Percentiles rank a stretch among this genome's conserved stretches.
phyloP scores from a whole-genome alignment of 1,140 invertebrate species.

The Atta texana region DNA sequence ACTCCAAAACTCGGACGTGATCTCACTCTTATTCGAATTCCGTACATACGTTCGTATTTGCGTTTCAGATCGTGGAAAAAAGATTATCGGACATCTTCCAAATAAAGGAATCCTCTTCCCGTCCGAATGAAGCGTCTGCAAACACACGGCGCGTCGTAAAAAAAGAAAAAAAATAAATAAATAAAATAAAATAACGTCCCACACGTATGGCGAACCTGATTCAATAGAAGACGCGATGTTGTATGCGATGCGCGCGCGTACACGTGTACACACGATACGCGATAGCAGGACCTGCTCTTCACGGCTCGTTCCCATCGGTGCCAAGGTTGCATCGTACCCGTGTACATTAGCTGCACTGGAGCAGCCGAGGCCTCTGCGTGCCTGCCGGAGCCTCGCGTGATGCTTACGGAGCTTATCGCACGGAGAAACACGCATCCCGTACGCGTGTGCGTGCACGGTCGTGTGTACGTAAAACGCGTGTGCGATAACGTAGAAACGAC shows the following conservation, averaged over 20 bases:
- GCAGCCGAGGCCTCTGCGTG: constrained; percentile 43
- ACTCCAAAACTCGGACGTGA: background rate
- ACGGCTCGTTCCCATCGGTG: constrained; percentile 84
- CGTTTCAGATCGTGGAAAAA: background rate
- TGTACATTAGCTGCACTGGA: constrained; percentile 59
- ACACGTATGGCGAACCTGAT: background rate
- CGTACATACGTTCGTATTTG: background rate
- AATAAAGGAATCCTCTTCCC: background rate
- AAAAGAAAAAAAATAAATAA: background rate
- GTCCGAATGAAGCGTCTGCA: background rate
- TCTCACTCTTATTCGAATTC: background rate
- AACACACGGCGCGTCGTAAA: background rate
- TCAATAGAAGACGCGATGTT: constrained; percentile 24
- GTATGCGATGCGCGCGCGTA: background rate
- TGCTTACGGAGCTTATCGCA: constrained; percentile 61
- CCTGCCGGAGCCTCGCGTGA: constrained; percentile 60
- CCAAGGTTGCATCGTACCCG: constrained; percentile 81
- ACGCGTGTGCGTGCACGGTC: background rate
- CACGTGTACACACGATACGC: constrained; percentile 30
- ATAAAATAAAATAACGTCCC: background rate
- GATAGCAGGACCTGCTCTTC: constrained; percentile 78
- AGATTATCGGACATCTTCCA: background rate
- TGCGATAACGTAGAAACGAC: background rate
- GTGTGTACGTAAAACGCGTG: background rate
- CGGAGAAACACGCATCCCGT: constrained; percentile 2